phyloP scores from a whole-genome alignment of 1,140 invertebrate genomes.

The Nephotettix cincticeps region DNA sequence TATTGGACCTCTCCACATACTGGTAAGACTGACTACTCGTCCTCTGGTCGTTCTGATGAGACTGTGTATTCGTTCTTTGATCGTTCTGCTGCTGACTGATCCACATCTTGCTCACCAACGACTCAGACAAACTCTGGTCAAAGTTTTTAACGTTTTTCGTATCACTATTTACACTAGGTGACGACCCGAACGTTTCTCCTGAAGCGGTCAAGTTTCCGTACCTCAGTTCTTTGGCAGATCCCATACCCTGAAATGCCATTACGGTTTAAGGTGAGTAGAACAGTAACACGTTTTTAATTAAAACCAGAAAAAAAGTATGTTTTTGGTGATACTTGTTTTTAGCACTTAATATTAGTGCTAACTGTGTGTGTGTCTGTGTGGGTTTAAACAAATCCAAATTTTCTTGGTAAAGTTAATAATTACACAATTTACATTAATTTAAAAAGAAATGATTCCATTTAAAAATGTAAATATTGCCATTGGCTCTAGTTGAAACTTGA shows the following conservation, averaged over 20 bases:
- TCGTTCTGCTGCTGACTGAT: conserved; percentile 20
- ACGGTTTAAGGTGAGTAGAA: too few relatives aligned
- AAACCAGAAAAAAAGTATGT: too few relatives aligned
- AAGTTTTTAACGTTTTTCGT: conserved; percentile 25
- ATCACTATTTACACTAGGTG: conserved; percentile 17
- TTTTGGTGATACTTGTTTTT: too few relatives aligned
- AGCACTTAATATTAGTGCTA: too few relatives aligned
- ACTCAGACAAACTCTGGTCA: conserved; percentile 30
- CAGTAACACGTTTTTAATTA: too few relatives aligned
- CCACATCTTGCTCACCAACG: conserved; percentile 32
- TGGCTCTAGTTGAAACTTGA: too few relatives aligned
- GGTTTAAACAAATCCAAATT: too few relatives aligned
- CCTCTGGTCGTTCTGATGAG: not conserved
- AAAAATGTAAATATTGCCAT: too few relatives aligned
- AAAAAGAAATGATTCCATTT: too few relatives aligned
- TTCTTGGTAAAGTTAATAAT: too few relatives aligned
- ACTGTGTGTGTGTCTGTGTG: too few relatives aligned
- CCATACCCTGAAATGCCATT: not conserved
- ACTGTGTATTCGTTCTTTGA: not conserved
- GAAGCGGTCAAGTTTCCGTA: not conserved
- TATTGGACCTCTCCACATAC: conserved; percentile 13
- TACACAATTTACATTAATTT: too few relatives aligned
- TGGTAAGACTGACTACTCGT: not conserved
- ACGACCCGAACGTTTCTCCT: not conserved
- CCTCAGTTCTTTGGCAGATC: not conserved